These are phyloP conservation scores for Heliconius nattereri DNA, from an alignment of 1,140 invertebrate species.

Conservation along the genomic window DNA sequence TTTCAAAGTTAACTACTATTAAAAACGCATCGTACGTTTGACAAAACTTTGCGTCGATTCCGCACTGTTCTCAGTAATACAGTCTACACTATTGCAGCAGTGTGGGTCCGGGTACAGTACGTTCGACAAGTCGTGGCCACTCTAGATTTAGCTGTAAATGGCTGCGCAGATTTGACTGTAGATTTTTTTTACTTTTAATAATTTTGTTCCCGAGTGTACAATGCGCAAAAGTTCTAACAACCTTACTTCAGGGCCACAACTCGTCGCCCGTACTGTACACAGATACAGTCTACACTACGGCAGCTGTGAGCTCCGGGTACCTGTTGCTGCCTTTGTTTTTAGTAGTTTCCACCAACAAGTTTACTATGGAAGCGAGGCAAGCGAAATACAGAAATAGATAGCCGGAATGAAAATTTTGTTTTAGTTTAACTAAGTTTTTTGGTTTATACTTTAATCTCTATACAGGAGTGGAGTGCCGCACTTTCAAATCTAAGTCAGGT, in stretches of 20 bases:
- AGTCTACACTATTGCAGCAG: too few species aligned
- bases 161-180: too few species aligned
- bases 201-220: too few species aligned
- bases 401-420: neutral
- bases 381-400: constrained; percentile 4
- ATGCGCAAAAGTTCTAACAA: too few species aligned
- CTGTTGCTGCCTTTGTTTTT: constrained; percentile 75
- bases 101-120: too few species aligned
- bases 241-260: neutral
- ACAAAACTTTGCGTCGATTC: constrained; percentile 23
- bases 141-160: too few species aligned
- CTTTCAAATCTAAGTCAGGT: too few species aligned
- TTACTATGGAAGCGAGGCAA: constrained; percentile 43
- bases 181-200: too few species aligned
- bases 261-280: too few species aligned
- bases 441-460: neutral
- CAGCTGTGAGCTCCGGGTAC: constrained; percentile 40
- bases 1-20: neutral
- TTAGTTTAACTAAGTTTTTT: neutral
- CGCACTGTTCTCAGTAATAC: neutral
- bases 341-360: constrained; percentile 56
- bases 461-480: too few species aligned
- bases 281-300: neutral
- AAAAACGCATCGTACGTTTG: constrained; percentile 12
- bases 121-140: too few species aligned